Conservation (phyloP, 2,113 vertebrate genomes). For the Micromys minutus region DNA sequence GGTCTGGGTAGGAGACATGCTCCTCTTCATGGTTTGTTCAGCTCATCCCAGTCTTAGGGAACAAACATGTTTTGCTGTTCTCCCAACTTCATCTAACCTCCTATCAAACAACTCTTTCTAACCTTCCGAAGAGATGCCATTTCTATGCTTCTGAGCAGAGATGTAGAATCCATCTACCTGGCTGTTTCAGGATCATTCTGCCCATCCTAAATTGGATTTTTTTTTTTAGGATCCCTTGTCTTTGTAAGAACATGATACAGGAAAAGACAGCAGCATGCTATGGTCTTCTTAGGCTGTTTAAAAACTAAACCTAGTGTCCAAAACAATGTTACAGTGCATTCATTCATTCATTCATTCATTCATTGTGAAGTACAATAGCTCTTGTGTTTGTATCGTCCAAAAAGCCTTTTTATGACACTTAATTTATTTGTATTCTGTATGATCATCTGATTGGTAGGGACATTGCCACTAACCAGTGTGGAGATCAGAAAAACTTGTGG, state of each 20-base stretch:
- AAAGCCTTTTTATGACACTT: neutral
- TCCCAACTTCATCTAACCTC: neutral
- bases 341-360: too few species aligned
- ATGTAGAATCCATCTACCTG: neutral
- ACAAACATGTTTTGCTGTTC: neutral
- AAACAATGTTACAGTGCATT: neutral
- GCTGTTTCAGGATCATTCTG: neutral
- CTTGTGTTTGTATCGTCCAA: neutral
- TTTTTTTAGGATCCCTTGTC: neutral
- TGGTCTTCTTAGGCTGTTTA: neutral
- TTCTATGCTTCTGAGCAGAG: conserved; percentile 8
- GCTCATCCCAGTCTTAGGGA: neutral
- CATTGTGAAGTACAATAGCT: neutral
- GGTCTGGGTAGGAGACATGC: too few species aligned
- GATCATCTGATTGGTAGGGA: neutral
- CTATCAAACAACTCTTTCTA: neutral
- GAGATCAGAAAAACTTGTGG: neutral
- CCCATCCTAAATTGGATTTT: neutral
- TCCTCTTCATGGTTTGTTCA: too few species aligned
- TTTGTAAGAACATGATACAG: neutral
- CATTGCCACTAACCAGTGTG: neutral
- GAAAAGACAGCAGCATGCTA: neutral
- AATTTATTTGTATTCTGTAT: neutral
- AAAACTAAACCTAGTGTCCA: neutral
- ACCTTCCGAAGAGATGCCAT: neutral